Evolutionary conservation across 2,113 vertebrate genomes (phyloP).

Genomic region (Trochalopteron elliotii): DNA sequence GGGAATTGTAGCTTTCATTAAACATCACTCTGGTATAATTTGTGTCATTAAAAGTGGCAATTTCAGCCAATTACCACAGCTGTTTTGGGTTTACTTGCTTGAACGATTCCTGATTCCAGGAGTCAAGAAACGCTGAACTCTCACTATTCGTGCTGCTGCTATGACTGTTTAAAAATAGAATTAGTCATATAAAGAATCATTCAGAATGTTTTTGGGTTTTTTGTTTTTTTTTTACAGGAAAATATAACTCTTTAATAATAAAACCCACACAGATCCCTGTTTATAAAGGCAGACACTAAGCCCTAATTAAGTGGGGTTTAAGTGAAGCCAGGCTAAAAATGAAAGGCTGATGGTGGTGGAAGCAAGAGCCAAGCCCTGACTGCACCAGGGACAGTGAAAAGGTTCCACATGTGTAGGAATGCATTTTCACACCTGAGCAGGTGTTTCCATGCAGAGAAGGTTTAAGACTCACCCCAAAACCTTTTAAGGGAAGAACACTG

Average conservation of each 20-base stretch:
- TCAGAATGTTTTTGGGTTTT: not conserved
- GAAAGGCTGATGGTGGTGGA: not conserved
- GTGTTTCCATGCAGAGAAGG: no score
- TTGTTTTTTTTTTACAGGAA: not conserved
- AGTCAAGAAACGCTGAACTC: not conserved
- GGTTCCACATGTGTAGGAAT: accelerated
- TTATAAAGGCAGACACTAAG: not conserved
- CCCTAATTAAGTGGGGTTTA: not conserved
- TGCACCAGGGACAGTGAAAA: accelerated
- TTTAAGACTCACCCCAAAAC: no score
- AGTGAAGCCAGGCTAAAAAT: not conserved
- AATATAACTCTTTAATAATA: not conserved
- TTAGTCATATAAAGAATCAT: not conserved
- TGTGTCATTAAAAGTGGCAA: slow-evolving; percentile 71
- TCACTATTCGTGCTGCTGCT: not conserved
- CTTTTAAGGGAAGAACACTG: no score
- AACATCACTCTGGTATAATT: slow-evolving; percentile 63
- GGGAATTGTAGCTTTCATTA: slow-evolving; percentile 70
- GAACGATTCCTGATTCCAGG: slow-evolving; percentile 29
- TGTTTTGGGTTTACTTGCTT: slow-evolving; percentile 64
- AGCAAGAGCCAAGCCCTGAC: not conserved
- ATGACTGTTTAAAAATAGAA: not conserved
- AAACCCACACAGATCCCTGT: not conserved
- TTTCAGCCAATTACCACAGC: slow-evolving; percentile 68
- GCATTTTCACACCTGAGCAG: no score